A percentile compares a stretch with the other conserved stretches of the same genome.
Conservation (phyloP, 2,888 invertebrate genomes). For the Ophion costatus region DNA sequence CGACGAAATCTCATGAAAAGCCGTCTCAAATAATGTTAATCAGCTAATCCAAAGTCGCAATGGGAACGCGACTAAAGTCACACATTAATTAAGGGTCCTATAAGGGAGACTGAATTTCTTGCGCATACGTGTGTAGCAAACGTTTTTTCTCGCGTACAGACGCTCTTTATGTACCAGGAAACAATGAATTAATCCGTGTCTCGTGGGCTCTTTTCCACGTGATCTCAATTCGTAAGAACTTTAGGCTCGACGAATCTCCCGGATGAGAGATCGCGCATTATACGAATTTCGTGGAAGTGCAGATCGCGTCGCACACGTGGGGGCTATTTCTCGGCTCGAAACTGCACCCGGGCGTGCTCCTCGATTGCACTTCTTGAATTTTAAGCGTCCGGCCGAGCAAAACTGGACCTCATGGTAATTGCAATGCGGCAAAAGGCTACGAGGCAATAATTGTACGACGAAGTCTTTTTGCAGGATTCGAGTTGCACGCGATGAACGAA, state of each 20-base stretch:
- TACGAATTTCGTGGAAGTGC: conserved; percentile 57
- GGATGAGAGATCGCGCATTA: conserved; percentile 35
- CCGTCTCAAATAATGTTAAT: background rate
- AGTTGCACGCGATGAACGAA: background rate
- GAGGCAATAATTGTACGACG: conserved; percentile 42
- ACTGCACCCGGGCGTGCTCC: conserved; percentile 16
- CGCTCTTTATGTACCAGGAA: conserved; percentile 20
- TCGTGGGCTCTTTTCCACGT: conserved; percentile 4
- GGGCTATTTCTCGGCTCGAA: conserved; percentile 1
- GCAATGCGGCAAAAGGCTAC: conserved; percentile 20
- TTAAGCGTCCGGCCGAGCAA: conserved; percentile 50
- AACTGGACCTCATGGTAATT: conserved; percentile 61
- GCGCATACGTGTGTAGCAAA: background rate
- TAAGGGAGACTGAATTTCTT: conserved; percentile 19
- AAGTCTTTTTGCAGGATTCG: conserved; percentile 22
- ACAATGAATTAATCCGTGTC: conserved; percentile 24
- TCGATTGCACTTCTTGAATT: conserved; percentile 61
- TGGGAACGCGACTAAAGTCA: conserved; percentile 16
- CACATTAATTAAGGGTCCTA: conserved; percentile 20
- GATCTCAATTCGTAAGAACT: conserved; percentile 46
- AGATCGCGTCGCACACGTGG: conserved; percentile 3
- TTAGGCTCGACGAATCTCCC: background rate
- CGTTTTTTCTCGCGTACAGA: background rate
- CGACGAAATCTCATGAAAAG: background rate
- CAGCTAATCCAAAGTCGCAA: background rate